Base-by-base conservation (phyloP, 2,888 invertebrate genomes). In the Orgyia antiqua region DNA sequence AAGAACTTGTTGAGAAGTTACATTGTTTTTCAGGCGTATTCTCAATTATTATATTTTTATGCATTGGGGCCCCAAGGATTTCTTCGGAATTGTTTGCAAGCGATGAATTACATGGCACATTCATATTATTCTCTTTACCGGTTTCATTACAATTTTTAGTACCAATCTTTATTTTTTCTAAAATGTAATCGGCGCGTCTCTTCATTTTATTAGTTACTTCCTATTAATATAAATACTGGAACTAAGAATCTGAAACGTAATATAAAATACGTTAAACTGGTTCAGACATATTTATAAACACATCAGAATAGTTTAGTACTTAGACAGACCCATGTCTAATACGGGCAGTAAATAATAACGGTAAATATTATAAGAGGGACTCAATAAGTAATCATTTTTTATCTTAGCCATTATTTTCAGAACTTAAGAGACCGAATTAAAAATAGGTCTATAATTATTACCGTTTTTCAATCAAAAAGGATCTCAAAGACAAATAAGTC, bases 21-120 rank as follows among this genome's bases (percentile, higher is more conserved):
- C 24, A 24, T 24, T 24, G 24, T 24, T 24, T 24, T 24, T 24
- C 24, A 24, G 24, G 24, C 24, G 24, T 24, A 24, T 24, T 24
- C 24, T 24, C 24, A 24, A 24, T 24, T 13, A 24, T 24, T 24
- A 13, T 24, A 11, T 11, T 24, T 24, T 24, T 24, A 24, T 24
- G 24, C 24, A 24, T 24, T 24, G 24, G 24, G 24, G 24, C 12
- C 24, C 4, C 24, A 24, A 24, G 24, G 24, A 24, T 24, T 10
- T 24, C 12, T 24, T 24, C 24, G 24, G 24, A 24, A 24, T 24
- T 24, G 24, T 24, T 24, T 11, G 24, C 24, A 24, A 24, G 24
- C 24, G 24, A 24, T 24, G 24, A 24, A 24, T 24, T 24, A 24
- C 24, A 24, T 24, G 24, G 24, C 24, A 24, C 11, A 24, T 24